Evolutionary conservation across 2,888 invertebrate species (phyloP).

Genomic region (Oeneis ivallda): DNA sequence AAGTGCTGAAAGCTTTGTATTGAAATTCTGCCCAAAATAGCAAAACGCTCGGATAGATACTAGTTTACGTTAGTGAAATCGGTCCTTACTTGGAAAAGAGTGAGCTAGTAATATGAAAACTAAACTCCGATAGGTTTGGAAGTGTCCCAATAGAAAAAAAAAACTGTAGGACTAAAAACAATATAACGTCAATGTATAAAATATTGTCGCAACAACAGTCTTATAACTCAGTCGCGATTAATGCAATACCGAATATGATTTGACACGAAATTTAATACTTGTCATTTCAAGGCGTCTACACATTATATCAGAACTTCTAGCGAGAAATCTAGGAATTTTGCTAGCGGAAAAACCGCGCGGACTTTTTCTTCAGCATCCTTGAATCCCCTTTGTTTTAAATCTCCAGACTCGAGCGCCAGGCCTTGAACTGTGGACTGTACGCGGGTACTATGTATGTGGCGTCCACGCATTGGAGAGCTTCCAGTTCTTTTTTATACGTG

Average conservation of each 20-base stretch:
- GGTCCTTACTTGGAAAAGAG: too few species aligned
- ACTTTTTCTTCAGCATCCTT: background rate
- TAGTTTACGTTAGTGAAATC: too few species aligned
- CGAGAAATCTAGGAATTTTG: background rate
- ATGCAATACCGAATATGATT: constrained; percentile 62
- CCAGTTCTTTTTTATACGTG: too few species aligned
- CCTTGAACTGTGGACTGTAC: too few species aligned
- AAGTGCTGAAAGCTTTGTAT: too few species aligned
- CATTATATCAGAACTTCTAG: background rate
- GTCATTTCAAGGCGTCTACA: constrained; percentile 9
- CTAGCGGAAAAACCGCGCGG: background rate
- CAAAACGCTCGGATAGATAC: too few species aligned
- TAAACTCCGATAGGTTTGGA: background rate
- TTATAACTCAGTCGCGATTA: constrained; percentile 62
- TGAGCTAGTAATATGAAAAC: background rate
- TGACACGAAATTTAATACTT: constrained; percentile 74
- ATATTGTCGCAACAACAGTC: constrained; percentile 71
- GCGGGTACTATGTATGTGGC: too few species aligned
- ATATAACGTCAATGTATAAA: constrained; percentile 38
- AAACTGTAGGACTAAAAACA: constrained; percentile 11
- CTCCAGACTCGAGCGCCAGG: too few species aligned
- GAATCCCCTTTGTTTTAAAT: too few species aligned
- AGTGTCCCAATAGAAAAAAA: constrained; percentile 18
- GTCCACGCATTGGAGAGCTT: too few species aligned
- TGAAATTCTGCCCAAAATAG: too few species aligned